Percentiles rank a stretch among this genome's conserved stretches.
Conservation (phyloP, 1,140 invertebrate genomes). For the Atta cephalotes region DNA sequence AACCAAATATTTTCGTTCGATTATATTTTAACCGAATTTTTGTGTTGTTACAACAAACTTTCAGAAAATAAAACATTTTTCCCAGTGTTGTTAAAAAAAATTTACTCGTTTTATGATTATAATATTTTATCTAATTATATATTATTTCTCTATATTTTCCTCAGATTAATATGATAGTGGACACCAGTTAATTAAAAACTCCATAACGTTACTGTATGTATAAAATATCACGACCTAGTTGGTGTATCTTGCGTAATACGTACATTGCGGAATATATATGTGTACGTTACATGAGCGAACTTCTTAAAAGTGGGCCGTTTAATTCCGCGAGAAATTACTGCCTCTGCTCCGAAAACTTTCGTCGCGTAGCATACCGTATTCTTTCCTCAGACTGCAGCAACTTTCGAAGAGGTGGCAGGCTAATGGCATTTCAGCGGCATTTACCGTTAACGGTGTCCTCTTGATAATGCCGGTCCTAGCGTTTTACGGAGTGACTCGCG, state of each 20-base stretch:
- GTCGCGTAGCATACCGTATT: conserved; percentile 19
- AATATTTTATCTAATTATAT: not conserved
- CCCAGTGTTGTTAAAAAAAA: not conserved
- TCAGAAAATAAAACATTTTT: too few relatives aligned
- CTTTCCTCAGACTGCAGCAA: conserved; percentile 24
- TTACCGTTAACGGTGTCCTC: conserved; percentile 57
- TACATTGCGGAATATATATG: conserved; percentile 4
- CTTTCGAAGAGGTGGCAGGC: conserved; percentile 55
- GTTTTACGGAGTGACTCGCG: conserved; percentile 34
- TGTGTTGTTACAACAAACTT: too few relatives aligned
- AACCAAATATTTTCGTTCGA: too few relatives aligned
- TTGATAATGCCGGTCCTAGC: conserved; percentile 37
- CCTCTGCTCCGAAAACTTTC: conserved; percentile 49
- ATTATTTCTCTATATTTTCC: not conserved
- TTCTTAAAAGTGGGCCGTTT: conserved; percentile 46
- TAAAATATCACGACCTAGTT: not conserved
- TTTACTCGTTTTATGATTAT: conserved; percentile 6
- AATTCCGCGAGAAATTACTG: conserved; percentile 48
- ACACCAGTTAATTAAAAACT: not conserved
- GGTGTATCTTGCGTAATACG: not conserved
- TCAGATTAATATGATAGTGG: not conserved
- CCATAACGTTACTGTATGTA: too few relatives aligned
- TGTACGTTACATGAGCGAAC: not conserved
- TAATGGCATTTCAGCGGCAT: conserved; percentile 70
- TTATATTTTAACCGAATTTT: too few relatives aligned